Conservation (phyloP, 2,888 invertebrate species). For the Microplitis deprimator region DNA sequence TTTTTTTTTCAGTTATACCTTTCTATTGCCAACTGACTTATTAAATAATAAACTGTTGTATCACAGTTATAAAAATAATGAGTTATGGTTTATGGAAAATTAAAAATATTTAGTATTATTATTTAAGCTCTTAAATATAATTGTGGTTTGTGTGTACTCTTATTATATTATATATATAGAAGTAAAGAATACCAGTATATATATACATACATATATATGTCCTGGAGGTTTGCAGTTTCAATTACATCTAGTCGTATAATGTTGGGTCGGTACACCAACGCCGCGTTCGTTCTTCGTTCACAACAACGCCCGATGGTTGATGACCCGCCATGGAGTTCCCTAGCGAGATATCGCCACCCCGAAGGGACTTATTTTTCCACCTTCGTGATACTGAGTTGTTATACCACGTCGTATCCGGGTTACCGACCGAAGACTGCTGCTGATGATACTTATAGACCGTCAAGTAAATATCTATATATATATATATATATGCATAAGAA, state of each 20-base stretch:
- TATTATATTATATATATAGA: background rate
- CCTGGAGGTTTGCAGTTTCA: constrained; percentile 59
- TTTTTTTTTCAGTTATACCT: background rate
- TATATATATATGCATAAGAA: background rate
- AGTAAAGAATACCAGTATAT: background rate
- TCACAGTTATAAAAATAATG: background rate
- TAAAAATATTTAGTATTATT: background rate
- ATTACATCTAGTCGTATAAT: constrained; percentile 63
- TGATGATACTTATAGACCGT: constrained; percentile 1
- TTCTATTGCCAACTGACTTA: background rate
- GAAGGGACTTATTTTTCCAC: constrained; percentile 50
- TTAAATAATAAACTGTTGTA: background rate
- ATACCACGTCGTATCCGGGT: constrained; percentile 50
- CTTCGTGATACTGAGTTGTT: constrained; percentile 65
- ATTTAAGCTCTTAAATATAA: background rate
- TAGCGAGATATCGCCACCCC: constrained; percentile 49
- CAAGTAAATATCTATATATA: constrained; percentile 6
- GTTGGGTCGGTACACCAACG: constrained; percentile 47
- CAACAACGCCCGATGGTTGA: constrained; percentile 56
- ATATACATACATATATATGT: constrained; percentile 19
- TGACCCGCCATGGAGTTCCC: constrained; percentile 51
- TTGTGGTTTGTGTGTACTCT: background rate
- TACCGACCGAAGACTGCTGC: constrained; percentile 10
- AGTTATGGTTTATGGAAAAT: background rate
- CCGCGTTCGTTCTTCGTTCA: constrained; percentile 13